phyloP scores from a whole-genome alignment of 2,888 invertebrate genomes.

The Drosophila atroscutellata region DNA sequence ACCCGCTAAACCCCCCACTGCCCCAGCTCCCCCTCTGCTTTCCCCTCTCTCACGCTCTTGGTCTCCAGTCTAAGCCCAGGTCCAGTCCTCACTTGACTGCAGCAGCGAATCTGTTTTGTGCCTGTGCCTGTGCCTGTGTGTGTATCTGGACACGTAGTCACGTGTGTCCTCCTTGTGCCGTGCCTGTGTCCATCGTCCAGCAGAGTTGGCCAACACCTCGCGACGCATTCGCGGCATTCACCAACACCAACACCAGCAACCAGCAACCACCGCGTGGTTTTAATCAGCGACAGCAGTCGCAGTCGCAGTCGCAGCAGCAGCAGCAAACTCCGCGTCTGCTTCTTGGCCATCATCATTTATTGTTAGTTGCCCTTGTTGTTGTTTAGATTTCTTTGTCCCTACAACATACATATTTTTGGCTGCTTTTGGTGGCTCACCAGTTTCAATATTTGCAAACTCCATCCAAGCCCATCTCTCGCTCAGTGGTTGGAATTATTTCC shows the following conservation, averaged over 20 bases:
- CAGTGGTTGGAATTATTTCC: slow-evolving; percentile 76
- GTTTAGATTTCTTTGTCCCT: slow-evolving; percentile 78
- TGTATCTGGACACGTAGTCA: slow-evolving; percentile 60
- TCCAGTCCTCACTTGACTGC: slow-evolving; percentile 33
- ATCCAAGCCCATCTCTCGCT: slow-evolving; percentile 6
- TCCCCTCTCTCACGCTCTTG: neutral
- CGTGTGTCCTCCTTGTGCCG: slow-evolving; percentile 51
- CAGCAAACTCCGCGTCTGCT: slow-evolving; percentile 40
- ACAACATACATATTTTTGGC: slow-evolving; percentile 50
- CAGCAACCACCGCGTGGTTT: slow-evolving; percentile 63
- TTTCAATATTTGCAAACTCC: slow-evolving; percentile 74
- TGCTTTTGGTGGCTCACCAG: slow-evolving; percentile 61
- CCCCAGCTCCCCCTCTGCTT: neutral
- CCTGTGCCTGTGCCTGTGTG: slow-evolving; percentile 7
- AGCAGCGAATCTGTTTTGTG: slow-evolving; percentile 14
- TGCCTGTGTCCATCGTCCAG: slow-evolving; percentile 5
- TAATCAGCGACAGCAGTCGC: slow-evolving; percentile 74
- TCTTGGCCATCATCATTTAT: slow-evolving; percentile 71
- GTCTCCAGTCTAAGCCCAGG: neutral
- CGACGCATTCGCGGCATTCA: slow-evolving; percentile 74
- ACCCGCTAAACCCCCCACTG: slow-evolving; percentile 5
- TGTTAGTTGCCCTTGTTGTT: slow-evolving; percentile 69
- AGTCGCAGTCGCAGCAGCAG: slow-evolving; percentile 37
- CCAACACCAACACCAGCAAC: slow-evolving; percentile 10
- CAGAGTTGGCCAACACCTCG: slow-evolving; percentile 69